Evolutionary conservation across 2,888 invertebrate genomes (phyloP).

Genomic region (Tetropium fuscum): DNA sequence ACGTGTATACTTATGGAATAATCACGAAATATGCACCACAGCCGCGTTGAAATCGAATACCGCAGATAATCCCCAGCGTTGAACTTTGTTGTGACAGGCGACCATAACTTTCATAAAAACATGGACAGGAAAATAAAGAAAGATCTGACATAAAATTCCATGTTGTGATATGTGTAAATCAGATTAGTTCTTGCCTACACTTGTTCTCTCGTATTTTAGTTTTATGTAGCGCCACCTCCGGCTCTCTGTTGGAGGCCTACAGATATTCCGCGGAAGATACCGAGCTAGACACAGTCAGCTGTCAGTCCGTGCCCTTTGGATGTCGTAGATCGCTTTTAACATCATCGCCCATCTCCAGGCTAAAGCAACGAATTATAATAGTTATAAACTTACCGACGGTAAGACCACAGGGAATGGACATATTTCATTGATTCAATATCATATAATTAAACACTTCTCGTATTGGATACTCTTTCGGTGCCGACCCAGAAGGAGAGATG

Average conservation of each 20-base stretch:
- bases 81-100: slow-evolving; percentile 37
- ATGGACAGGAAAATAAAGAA: slow-evolving; percentile 22
- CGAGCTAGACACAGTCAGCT: slow-evolving; percentile 35
- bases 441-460: too few species aligned
- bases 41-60: slow-evolving; percentile 34
- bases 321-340: slow-evolving; percentile 7
- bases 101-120: slow-evolving; percentile 41
- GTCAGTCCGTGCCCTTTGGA: slow-evolving; percentile 33
- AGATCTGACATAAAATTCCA: slow-evolving; percentile 35
- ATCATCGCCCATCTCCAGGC: too few species aligned
- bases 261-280: slow-evolving; percentile 41
- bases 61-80: slow-evolving; percentile 29
- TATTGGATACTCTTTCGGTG: too few species aligned
- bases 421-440: too few species aligned
- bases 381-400: too few species aligned
- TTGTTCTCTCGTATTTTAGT: slow-evolving; percentile 37
- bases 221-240: slow-evolving; percentile 43
- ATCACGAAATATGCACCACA: slow-evolving; percentile 6
- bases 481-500: too few species aligned
- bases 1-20: background rate
- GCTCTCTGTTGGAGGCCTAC: slow-evolving; percentile 39
- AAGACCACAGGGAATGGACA: too few species aligned
- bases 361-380: too few species aligned
- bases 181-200: slow-evolving; percentile 40
- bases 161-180: slow-evolving; percentile 44